Evolutionary conservation across 2,888 invertebrate species (phyloP).

Genomic region (Caenorhabditis sulstoni): DNA sequence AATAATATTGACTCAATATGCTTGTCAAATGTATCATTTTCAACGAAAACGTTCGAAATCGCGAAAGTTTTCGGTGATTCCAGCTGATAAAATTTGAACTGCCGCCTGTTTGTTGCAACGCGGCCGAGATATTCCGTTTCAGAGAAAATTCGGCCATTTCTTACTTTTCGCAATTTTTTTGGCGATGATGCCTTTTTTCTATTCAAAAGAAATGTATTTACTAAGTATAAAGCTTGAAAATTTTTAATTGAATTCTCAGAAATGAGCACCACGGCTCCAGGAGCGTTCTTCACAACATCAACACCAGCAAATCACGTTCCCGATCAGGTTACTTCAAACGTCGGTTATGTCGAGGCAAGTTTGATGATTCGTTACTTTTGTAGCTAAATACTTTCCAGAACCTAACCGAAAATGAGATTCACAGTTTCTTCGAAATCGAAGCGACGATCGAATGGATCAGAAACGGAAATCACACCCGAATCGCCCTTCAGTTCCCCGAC

Average conservation of each 20-base stretch:
- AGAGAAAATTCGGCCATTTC: too few species aligned
- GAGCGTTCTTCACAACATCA: slow-evolving; percentile 49
- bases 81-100: too few species aligned
- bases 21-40: too few species aligned
- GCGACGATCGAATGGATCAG: slow-evolving; percentile 70
- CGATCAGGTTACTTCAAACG: slow-evolving; percentile 9
- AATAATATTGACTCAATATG: too few species aligned
- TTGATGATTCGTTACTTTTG: too few species aligned
- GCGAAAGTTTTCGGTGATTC: too few species aligned
- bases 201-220: neutral
- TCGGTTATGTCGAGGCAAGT: slow-evolving; percentile 21
- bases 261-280: slow-evolving; percentile 33
- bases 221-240: neutral
- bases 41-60: too few species aligned
- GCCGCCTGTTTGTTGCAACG: too few species aligned
- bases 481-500: slow-evolving; percentile 79
- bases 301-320: slow-evolving; percentile 41
- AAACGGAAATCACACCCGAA: slow-evolving; percentile 58
- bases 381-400: slow-evolving; percentile 40
- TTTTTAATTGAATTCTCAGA: slow-evolving; percentile 8
- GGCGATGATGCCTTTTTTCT: too few species aligned
- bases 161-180: too few species aligned
- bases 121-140: too few species aligned
- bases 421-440: slow-evolving; percentile 72
- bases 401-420: slow-evolving; percentile 33